Conservation (phyloP, 2,113 vertebrate genomes). For the Oryzias celebensis region DNA sequence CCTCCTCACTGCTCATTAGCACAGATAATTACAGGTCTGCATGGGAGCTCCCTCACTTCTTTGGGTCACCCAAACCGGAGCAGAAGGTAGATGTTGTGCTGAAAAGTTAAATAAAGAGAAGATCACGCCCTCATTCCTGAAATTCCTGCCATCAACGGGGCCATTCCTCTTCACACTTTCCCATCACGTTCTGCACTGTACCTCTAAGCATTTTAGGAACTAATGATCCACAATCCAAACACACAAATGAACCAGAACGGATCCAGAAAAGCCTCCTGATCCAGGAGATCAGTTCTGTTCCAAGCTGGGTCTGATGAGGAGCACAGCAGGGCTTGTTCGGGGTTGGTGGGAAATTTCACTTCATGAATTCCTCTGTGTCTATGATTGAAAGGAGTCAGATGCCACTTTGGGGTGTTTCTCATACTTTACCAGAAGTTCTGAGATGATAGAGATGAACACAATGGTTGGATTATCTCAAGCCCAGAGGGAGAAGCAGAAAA, state of each 20-base stretch:
- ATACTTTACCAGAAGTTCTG: conserved; percentile 34
- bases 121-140: conserved; percentile 53
- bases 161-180: conserved; percentile 12
- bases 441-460: conserved; percentile 38
- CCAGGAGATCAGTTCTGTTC: not conserved
- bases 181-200: conserved; percentile 7
- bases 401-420: conserved; percentile 53
- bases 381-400: conserved; percentile 47
- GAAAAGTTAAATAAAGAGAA: not conserved
- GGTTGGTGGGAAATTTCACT: conserved; percentile 17
- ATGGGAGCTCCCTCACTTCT: too few species aligned
- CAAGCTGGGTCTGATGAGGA: not conserved
- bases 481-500: not conserved
- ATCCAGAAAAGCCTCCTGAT: not conserved
- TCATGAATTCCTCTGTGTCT: conserved; percentile 21
- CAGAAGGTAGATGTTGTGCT: too few species aligned
- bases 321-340: not conserved
- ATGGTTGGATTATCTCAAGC: conserved; percentile 17
- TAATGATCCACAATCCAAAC: too few species aligned
- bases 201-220: too few species aligned
- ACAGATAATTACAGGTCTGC: too few species aligned
- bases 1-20: too few species aligned
- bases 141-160: conserved; percentile 6
- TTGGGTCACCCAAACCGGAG: too few species aligned
- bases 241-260: not conserved